Evolutionary conservation across 2,113 vertebrate genomes (phyloP).

Genomic region (Python bivittatus): DNA sequence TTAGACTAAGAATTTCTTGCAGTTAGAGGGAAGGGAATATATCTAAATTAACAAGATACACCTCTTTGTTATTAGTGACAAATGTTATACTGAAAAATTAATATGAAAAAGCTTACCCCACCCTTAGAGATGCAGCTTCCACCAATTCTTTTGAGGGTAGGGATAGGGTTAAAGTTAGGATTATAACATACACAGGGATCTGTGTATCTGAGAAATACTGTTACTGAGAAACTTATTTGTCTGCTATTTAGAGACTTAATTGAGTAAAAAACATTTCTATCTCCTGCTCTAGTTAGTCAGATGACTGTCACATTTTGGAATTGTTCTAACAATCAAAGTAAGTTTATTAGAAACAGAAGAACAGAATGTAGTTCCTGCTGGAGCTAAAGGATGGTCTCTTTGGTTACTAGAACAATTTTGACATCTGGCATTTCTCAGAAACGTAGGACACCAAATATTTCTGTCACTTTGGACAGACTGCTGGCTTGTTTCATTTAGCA

Average conservation of each 20-base stretch:
- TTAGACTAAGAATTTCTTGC: background rate
- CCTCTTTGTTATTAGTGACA: background rate
- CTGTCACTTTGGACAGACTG: constrained; percentile 60
- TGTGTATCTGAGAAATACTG: background rate
- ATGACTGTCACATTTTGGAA: constrained; percentile 47
- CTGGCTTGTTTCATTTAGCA: constrained; percentile 41
- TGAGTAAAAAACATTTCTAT: constrained; percentile 40
- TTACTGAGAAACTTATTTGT: constrained; percentile 10
- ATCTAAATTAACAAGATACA: background rate
- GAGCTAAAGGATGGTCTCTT: constrained; percentile 49
- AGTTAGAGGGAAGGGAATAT: background rate
- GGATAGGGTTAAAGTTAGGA: background rate
- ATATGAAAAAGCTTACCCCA: background rate
- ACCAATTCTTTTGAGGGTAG: background rate
- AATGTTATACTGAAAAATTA: background rate
- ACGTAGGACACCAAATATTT: constrained; percentile 49
- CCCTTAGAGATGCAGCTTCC: background rate
- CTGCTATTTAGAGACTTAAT: constrained; percentile 47
- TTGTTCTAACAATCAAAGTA: constrained; percentile 45
- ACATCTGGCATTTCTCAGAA: constrained; percentile 48
- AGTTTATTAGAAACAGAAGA: constrained; percentile 65
- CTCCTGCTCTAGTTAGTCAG: constrained; percentile 41
- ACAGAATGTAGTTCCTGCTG: constrained; percentile 48
- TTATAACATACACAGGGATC: background rate
- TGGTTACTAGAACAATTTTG: constrained; percentile 30